Conservation (phyloP, 2,797 vertebrate genomes). For the Hafferia zeledoni region DNA sequence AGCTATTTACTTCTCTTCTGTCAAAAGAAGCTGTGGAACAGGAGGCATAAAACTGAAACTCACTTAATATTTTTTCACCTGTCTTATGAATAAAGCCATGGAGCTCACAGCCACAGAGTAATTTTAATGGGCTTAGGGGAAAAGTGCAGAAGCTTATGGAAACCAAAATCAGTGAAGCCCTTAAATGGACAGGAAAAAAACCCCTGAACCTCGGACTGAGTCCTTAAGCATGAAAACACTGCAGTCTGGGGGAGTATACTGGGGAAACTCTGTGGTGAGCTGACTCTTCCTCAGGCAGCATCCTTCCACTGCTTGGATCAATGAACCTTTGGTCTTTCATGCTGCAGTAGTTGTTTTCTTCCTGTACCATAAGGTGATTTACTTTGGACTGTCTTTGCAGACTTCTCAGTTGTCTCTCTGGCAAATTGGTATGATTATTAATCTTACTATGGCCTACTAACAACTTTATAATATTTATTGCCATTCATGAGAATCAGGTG, state of each 20-base stretch:
- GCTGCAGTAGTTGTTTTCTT: neutral
- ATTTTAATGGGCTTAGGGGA: neutral
- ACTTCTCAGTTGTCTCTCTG: neutral
- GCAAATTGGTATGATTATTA: neutral
- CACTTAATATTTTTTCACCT: neutral
- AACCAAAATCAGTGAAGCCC: neutral
- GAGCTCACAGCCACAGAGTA: neutral
- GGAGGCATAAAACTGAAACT: neutral
- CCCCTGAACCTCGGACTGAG: neutral
- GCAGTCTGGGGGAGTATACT: neutral
- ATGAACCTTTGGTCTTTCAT: neutral
- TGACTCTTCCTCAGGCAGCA: neutral
- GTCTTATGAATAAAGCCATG: neutral
- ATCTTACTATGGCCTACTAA: neutral
- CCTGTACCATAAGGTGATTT: neutral
- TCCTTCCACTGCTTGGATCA: neutral
- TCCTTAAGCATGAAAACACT: neutral
- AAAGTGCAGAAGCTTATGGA: neutral
- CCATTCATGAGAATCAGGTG: neutral
- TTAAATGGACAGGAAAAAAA: neutral
- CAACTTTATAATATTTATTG: neutral
- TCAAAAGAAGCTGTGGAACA: neutral
- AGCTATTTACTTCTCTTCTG: neutral
- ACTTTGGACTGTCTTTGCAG: neutral
- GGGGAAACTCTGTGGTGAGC: neutral